phyloP scores from a whole-genome alignment of 2,888 invertebrate species.

The Rotaria magnacalcarata region DNA sequence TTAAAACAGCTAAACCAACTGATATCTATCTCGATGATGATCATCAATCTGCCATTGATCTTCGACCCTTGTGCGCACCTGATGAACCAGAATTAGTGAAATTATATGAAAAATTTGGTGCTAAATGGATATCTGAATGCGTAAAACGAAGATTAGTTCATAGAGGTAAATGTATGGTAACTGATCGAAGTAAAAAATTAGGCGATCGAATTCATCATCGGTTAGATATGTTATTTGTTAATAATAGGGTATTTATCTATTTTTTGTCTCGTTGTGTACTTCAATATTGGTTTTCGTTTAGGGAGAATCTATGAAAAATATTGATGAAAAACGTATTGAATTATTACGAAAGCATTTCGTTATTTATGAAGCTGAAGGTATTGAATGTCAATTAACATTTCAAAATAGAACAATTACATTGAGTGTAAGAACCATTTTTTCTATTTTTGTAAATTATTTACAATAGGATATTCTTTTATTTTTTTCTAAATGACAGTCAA shows the following conservation, averaged over 20 bases:
- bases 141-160: neutral
- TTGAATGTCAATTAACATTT: conserved; percentile 13
- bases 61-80: neutral
- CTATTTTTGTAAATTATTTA: too few species aligned
- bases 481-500: neutral
- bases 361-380: neutral
- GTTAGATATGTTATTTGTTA: conserved; percentile 6
- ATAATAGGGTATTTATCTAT: neutral
- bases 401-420: neutral
- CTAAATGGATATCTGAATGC: neutral
- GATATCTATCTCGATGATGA: conserved; percentile 17
- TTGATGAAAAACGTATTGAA: conserved; percentile 14
- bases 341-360: neutral
- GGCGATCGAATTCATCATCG: neutral
- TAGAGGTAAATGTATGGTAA: neutral
- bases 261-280: neutral
- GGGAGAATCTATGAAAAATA: neutral
- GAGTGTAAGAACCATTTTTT: neutral
- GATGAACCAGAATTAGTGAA: neutral
- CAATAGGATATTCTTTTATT: too few species aligned
- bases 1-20: neutral
- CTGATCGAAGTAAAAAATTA: neutral
- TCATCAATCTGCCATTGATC: neutral
- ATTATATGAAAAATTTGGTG: conserved; percentile 10
- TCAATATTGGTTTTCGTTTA: neutral